Base-by-base conservation (phyloP, 2,888 invertebrate genomes). In the Sympetrum striolatum region DNA sequence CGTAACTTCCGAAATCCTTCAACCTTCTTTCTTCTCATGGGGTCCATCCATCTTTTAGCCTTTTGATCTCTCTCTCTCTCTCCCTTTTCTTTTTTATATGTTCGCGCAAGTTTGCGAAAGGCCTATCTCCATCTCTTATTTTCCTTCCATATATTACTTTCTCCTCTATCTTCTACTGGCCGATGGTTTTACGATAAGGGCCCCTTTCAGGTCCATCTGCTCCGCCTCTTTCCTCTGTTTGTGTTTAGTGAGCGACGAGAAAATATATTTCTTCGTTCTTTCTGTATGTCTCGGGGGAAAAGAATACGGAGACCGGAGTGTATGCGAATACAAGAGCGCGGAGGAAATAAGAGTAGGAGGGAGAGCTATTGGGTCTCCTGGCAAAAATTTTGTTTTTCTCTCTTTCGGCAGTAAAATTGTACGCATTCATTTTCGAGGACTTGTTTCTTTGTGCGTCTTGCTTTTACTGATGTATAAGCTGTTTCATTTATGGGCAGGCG, bases 21-120 rank as follows among this genome's bases (percentile, higher is more conserved):
- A 86, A 90, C 37, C 5, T 90, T 90, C 79, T 64, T 37, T 37
- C 90, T 44, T 73, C 37, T 80, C 90, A 44, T 80, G 39, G 79
- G 25, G 44, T 80, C 80, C 80, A 79, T 79, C 90, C 44, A 73
- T 90, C 90, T 39, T 80, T 80, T 80, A n/a, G 80, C 58, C 90
- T 90, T 44, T 39, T 53, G 73, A 73, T 15, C 90, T 31, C 25
- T 25, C 90, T 31, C 35, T 44, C 39, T 0, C 73, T 81, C n/a
- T 31, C 53, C 82, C 31, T 53, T 58, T 22, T 86, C 90, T 90
- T 82, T 79, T 64, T 86, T 35, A 25, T n/a, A 31, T 14, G 15
- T 39, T 44, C 31, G n/a, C 44, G n/a, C 5, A 25, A 90, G 44
- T 80, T 90, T 64, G 64, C 73, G 64, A 64, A 95, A 93, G 93